These are phyloP conservation scores for Pseudoips prasinana DNA, from an alignment of 2,888 invertebrate species.

Conservation along the genomic window DNA sequence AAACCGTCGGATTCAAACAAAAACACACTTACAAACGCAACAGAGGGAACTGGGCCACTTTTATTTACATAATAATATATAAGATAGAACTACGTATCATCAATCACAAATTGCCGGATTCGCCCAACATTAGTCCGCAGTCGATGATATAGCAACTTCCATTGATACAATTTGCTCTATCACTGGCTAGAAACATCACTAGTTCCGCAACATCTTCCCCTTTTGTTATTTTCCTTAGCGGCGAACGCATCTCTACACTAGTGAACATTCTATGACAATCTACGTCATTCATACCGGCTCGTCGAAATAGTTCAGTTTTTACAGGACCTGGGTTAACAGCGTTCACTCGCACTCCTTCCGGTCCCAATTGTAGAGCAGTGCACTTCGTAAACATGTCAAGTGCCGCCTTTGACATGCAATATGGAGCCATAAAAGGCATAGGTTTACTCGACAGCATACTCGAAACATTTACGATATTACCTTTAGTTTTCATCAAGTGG, in stretches of 20 bases:
- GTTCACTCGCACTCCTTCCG: slow-evolving; percentile 60
- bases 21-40: slow-evolving; percentile 15
- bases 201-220: slow-evolving; percentile 58
- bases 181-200: slow-evolving; percentile 57
- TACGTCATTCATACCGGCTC: slow-evolving; percentile 48
- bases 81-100: slow-evolving; percentile 23
- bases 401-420: slow-evolving; percentile 67
- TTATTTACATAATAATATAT: not conserved
- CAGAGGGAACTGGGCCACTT: not conserved
- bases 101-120: slow-evolving; percentile 37
- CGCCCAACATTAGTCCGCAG: slow-evolving; percentile 55
- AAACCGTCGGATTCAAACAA: slow-evolving; percentile 26
- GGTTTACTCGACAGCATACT: slow-evolving; percentile 54
- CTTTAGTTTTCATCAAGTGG: slow-evolving; percentile 49
- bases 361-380: slow-evolving; percentile 52
- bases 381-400: slow-evolving; percentile 66
- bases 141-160: slow-evolving; percentile 56
- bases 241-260: slow-evolving; percentile 39
- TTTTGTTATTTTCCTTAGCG: slow-evolving; percentile 48
- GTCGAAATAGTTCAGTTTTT: slow-evolving; percentile 52
- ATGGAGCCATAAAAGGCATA: slow-evolving; percentile 47
- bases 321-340: slow-evolving; percentile 64
- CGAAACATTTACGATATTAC: slow-evolving; percentile 61
- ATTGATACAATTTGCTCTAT: slow-evolving; percentile 55
- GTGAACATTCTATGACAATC: slow-evolving; percentile 44